phyloP scores from a whole-genome alignment of 1,140 invertebrate genomes.

The Sycophaga agraensis region DNA sequence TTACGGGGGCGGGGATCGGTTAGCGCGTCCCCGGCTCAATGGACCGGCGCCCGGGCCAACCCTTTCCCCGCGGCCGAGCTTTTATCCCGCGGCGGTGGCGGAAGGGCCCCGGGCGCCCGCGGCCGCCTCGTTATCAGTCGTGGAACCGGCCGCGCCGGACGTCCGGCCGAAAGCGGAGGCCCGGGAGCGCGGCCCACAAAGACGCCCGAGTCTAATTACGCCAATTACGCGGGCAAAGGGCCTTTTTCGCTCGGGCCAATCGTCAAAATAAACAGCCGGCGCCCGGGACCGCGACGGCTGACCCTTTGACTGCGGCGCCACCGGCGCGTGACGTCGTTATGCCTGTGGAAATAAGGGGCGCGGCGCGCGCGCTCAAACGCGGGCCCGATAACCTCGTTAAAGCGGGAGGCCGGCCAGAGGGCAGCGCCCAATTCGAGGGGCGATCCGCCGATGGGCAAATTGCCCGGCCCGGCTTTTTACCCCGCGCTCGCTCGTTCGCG shows the following conservation, averaged over 20 bases:
- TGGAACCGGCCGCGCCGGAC: too few relatives aligned
- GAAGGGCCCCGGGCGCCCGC: too few relatives aligned
- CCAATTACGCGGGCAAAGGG: constrained; percentile 9
- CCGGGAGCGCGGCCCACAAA: neutral
- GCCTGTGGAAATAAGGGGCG: constrained; percentile 17
- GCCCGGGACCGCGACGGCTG: neutral
- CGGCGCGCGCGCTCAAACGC: neutral
- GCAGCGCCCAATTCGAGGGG: constrained; percentile 9
- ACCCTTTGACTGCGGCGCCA: constrained; percentile 8
- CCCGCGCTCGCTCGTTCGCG: neutral
- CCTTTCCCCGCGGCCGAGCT: too few relatives aligned
- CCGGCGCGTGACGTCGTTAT: constrained; percentile 17
- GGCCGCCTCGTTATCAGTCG: too few relatives aligned
- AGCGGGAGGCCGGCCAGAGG: neutral
- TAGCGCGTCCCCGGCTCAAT: too few relatives aligned
- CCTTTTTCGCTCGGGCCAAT: constrained; percentile 19
- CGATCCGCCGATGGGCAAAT: constrained; percentile 15
- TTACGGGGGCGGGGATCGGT: constrained; percentile 31
- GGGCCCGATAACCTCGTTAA: constrained; percentile 21
- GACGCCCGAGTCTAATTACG: constrained; percentile 22
- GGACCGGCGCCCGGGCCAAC: too few relatives aligned
- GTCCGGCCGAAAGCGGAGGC: too few relatives aligned
- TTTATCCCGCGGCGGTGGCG: too few relatives aligned
- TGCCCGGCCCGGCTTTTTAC: neutral
- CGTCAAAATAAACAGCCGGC: constrained; percentile 24